These are phyloP conservation scores for Seira ritae DNA, from an alignment of 2,888 invertebrate genomes.

Conservation along the genomic window DNA sequence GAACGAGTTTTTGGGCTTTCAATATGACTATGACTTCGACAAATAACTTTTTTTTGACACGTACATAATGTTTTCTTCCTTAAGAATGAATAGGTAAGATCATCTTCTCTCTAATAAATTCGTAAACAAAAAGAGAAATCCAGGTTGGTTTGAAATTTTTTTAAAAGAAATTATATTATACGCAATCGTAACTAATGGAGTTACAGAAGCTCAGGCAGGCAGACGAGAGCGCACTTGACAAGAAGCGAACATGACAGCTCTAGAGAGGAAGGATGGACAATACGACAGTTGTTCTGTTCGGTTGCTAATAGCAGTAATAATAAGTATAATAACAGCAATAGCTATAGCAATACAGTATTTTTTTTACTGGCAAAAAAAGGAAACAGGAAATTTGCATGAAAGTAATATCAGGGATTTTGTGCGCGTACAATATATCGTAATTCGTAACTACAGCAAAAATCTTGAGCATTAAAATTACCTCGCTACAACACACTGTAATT, in stretches of 20 bases:
- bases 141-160: background rate
- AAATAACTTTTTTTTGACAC: background rate
- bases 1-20: background rate
- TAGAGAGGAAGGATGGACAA: background rate
- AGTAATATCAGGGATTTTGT: constrained; percentile 36
- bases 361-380: constrained; percentile 52
- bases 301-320: constrained; percentile 35
- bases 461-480: background rate
- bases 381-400: constrained; percentile 57
- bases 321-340: constrained; percentile 32
- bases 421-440: background rate
- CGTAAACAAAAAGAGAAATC: constrained; percentile 13
- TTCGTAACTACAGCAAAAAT: background rate
- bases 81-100: background rate
- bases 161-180: constrained; percentile 1
- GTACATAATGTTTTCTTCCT: too few species aligned
- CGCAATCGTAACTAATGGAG: too few species aligned
- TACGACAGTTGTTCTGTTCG: constrained; percentile 29
- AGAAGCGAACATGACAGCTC: constrained; percentile 14
- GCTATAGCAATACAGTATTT: constrained; percentile 41
- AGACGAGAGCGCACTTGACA: constrained; percentile 1
- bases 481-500: background rate
- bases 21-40: background rate
- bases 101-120: background rate
- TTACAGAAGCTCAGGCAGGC: constrained; percentile 10